Percentiles rank a stretch among this genome's conserved stretches.
These are phyloP conservation scores for Apoda limacodes DNA, from an alignment of 2,888 invertebrate genomes.

Conservation along the genomic window DNA sequence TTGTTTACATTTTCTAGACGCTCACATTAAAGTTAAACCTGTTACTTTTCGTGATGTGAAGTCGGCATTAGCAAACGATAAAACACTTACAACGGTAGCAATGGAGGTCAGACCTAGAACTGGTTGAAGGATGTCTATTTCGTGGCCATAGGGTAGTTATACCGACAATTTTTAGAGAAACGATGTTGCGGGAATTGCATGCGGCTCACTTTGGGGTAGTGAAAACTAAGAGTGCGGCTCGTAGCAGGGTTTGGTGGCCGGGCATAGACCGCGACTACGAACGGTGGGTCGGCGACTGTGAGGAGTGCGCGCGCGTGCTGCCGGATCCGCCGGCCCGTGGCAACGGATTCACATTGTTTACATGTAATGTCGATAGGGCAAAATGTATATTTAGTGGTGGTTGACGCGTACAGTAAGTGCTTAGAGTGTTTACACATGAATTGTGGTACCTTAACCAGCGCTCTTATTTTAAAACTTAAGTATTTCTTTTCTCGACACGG, in stretches of 20 bases:
- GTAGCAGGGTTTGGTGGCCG: constrained; percentile 18
- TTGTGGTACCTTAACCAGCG: constrained; percentile 7
- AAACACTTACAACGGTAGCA: constrained; percentile 11
- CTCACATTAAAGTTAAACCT: no score
- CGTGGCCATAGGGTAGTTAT: constrained; percentile 14
- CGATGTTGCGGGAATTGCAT: constrained; percentile 15
- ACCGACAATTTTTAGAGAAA: constrained; percentile 6
- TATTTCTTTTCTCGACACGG: constrained; percentile 15
- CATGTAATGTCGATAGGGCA: constrained; percentile 14
- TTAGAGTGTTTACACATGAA: no score
- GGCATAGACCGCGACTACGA: constrained; percentile 15
- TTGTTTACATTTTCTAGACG: no score
- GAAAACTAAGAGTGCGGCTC: no score
- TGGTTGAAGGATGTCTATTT: constrained; percentile 14
- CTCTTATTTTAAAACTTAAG: constrained; percentile 14
- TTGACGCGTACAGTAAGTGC: no score
- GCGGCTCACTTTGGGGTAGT: constrained; percentile 13
- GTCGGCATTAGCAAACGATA: constrained; percentile 8
- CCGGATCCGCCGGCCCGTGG: no score
- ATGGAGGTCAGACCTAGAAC: constrained; percentile 16
- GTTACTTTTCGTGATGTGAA: constrained; percentile 10
- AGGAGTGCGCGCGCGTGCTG: constrained; percentile 8
- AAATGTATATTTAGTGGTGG: no score
- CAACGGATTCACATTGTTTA: constrained; percentile 17
- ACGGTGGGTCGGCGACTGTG: constrained; percentile 9